phyloP scores from a whole-genome alignment of 2,888 invertebrate species.

The Melinopterus prodromus region DNA sequence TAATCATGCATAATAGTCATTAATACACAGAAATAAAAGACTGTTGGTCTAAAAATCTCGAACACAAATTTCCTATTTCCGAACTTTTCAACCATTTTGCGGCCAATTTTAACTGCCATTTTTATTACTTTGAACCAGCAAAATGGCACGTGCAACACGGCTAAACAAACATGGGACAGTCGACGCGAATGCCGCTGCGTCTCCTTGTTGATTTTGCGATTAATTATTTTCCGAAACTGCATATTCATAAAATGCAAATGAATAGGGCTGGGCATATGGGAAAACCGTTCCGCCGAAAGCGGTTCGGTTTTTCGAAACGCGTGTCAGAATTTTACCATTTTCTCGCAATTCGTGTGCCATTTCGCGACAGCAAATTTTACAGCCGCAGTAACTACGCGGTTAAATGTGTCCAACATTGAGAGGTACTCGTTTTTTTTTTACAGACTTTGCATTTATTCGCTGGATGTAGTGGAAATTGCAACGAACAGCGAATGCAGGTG shows the following conservation, averaged over 20 bases:
- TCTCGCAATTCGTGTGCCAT: neutral
- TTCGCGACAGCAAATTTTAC: neutral
- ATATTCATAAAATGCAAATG: conserved; percentile 26
- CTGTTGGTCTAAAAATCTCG: too few relatives aligned
- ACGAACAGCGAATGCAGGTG: too few relatives aligned
- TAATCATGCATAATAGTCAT: too few relatives aligned
- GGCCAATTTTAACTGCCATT: too few relatives aligned
- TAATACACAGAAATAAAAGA: too few relatives aligned
- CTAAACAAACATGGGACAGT: neutral
- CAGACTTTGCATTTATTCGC: neutral
- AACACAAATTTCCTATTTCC: too few relatives aligned
- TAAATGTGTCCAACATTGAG: neutral
- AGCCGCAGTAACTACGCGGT: neutral
- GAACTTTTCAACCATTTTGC: too few relatives aligned
- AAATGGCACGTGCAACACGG: neutral
- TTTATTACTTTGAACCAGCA: neutral
- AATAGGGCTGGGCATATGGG: neutral
- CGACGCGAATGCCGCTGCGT: neutral
- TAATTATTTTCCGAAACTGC: conserved; percentile 14
- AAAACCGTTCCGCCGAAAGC: neutral
- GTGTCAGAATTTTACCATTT: neutral
- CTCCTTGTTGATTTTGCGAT: neutral
- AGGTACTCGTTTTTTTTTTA: neutral
- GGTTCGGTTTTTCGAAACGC: neutral
- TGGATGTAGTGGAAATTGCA: too few relatives aligned